A percentile compares a stretch with the other conserved stretches of the same genome.
Conservation (phyloP, 2,113 vertebrate species). For the Rousettus leschenaultii region DNA sequence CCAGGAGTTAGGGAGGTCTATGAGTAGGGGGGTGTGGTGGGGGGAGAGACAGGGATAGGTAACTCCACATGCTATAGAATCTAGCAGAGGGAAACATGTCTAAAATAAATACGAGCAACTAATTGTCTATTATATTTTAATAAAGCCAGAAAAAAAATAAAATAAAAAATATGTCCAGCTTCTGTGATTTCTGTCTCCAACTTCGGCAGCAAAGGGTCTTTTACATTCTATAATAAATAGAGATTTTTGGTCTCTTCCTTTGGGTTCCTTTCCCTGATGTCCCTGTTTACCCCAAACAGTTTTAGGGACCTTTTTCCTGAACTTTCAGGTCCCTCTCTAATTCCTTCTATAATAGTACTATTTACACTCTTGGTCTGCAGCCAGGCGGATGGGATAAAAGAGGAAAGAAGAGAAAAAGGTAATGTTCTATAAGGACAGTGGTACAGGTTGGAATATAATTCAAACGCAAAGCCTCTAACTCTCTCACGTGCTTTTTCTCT, state of each 20-base stretch:
- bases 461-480: background rate
- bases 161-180: background rate
- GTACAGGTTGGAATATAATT: background rate
- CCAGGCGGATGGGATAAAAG: background rate
- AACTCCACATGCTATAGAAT: background rate
- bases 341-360: background rate
- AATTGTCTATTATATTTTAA: too few species aligned
- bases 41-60: background rate
- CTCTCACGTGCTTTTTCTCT: background rate
- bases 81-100: background rate
- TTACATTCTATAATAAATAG: background rate
- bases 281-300: accelerated
- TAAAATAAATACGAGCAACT: background rate
- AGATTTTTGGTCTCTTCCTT: background rate
- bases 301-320: background rate
- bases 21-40: background rate
- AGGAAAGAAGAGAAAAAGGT: background rate
- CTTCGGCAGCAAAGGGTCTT: background rate
- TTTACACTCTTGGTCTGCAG: background rate
- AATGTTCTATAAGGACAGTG: background rate
- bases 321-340: background rate
- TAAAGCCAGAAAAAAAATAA: too few species aligned
- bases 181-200: background rate
- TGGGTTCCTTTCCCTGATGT: background rate
- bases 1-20: background rate